phyloP scores from a whole-genome alignment of 2,888 invertebrate genomes.

The Teleogryllus oceanicus region DNA sequence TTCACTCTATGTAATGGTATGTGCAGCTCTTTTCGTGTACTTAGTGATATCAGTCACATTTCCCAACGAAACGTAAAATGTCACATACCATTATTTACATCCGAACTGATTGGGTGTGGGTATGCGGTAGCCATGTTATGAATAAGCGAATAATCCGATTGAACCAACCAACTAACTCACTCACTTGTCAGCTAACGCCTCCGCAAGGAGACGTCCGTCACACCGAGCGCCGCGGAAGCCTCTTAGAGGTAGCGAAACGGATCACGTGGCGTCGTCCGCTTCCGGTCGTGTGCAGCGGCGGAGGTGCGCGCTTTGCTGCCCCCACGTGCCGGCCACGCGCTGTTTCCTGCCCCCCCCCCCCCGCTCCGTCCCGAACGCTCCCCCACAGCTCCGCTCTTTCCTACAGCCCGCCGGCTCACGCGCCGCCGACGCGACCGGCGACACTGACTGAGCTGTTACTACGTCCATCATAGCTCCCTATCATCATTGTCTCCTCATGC shows the following conservation, averaged over 20 bases:
- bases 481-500: neutral
- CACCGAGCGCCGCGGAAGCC: neutral
- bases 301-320: neutral
- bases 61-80: too few species aligned
- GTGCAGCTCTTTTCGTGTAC: too few species aligned
- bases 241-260: neutral
- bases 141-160: too few species aligned
- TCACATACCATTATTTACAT: too few species aligned
- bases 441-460: neutral
- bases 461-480: neutral
- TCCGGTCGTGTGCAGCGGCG: neutral
- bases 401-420: neutral
- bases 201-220: neutral
- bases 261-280: neutral
- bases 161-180: too few species aligned
- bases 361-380: neutral
- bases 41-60: too few species aligned
- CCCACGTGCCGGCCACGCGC: constrained; percentile 7
- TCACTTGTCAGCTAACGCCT: too few species aligned
- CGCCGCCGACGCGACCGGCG: neutral
- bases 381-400: neutral
- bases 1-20: too few species aligned
- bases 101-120: too few species aligned
- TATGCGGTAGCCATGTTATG: too few species aligned
- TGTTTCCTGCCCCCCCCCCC: too few species aligned